A percentile compares a stretch with the other conserved stretches of the same genome.
Conservation (phyloP, 2,113 vertebrate species). For the Hystrix brachyura region DNA sequence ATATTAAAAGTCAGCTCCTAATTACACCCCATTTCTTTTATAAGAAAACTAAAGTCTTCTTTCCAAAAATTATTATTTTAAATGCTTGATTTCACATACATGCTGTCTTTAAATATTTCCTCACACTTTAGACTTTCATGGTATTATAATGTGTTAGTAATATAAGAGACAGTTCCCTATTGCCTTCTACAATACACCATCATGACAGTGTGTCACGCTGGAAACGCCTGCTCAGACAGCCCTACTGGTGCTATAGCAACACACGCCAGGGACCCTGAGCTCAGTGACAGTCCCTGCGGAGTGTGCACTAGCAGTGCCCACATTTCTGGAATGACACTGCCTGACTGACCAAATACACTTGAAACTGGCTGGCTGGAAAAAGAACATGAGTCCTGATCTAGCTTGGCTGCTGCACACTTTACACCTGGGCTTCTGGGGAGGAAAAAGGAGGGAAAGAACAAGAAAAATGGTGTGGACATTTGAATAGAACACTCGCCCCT, state of each 20-base stretch:
- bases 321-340: background rate
- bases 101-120: background rate
- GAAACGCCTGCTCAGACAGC: fast-evolving
- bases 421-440: too few species aligned
- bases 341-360: background rate
- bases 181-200: background rate
- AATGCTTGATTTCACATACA: constrained; percentile 10
- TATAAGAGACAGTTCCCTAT: background rate
- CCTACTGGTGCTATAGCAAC: fast-evolving
- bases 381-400: background rate
- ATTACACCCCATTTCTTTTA: background rate
- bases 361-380: background rate
- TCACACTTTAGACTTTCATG: background rate
- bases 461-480: background rate
- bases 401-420: background rate
- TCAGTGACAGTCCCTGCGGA: background rate
- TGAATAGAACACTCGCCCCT: background rate
- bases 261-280: background rate
- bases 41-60: background rate
- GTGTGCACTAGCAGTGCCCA: background rate
- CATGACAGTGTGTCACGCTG: fast-evolving
- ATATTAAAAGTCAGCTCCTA: background rate
- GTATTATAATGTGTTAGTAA: background rate
- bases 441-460: background rate
- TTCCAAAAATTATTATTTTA: constrained; percentile 1